Conservation (phyloP, 2,797 vertebrate species). For the Molothrus ater region DNA sequence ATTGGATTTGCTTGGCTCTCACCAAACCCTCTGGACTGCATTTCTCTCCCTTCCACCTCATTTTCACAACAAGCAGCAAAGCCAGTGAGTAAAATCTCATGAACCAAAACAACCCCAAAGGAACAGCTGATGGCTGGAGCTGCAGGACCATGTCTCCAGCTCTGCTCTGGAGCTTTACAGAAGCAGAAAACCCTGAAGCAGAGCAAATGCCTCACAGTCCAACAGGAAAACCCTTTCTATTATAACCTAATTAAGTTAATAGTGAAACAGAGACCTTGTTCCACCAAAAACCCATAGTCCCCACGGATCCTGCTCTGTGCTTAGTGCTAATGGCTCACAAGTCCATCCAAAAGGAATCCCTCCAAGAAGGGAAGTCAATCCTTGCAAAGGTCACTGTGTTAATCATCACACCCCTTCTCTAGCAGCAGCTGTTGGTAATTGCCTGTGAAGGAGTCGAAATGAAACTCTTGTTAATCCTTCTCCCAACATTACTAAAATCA, state of each 20-base stretch:
- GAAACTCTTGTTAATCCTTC: constrained; percentile 51
- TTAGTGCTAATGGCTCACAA: neutral
- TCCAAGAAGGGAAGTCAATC: constrained; percentile 13
- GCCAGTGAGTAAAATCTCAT: neutral
- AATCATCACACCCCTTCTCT: constrained; percentile 37
- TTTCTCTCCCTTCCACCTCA: neutral
- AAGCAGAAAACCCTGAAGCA: neutral
- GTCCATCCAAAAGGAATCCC: neutral
- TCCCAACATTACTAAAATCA: constrained; percentile 3
- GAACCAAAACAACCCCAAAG: neutral
- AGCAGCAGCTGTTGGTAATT: constrained; percentile 46
- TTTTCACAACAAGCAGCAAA: neutral
- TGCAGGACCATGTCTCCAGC: neutral
- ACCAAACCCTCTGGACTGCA: neutral
- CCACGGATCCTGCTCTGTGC: neutral
- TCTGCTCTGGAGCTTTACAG: neutral
- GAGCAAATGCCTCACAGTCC: neutral
- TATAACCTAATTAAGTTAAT: neutral
- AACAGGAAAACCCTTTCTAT: neutral
- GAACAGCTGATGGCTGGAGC: neutral
- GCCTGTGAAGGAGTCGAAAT: constrained; percentile 42
- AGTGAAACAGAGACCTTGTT: neutral
- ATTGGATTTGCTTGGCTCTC: neutral
- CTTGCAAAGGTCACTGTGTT: constrained; percentile 56
- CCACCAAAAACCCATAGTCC: neutral